A percentile compares a stretch with the other conserved stretches of the same genome.
Conservation (phyloP, 1,140 invertebrate species). For the Drosophila fuyamai region DNA sequence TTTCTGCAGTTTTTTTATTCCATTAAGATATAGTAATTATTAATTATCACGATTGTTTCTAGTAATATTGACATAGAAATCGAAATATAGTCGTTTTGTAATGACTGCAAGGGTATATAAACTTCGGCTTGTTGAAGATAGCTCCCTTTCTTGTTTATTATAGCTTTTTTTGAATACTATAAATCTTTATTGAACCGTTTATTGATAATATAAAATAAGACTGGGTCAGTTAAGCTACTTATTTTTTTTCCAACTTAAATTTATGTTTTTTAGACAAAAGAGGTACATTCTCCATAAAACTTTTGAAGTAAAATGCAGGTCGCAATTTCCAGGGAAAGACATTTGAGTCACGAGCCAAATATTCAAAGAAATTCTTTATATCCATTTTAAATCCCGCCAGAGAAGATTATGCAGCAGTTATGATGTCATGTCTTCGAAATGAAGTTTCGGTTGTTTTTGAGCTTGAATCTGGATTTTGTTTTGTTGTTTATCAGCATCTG, state of each 20-base stretch:
- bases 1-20: too few relatives aligned
- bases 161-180: background rate
- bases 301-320: conserved; percentile 1
- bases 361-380: conserved; percentile 71
- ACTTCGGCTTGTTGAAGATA: too few relatives aligned
- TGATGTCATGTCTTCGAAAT: conserved; percentile 68
- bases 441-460: conserved; percentile 49
- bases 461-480: conserved; percentile 20
- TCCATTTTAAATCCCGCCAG: conserved; percentile 34
- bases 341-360: conserved; percentile 51
- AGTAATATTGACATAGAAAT: too few relatives aligned
- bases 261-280: conserved; percentile 12
- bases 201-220: background rate
- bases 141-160: too few relatives aligned
- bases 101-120: too few relatives aligned
- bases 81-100: too few relatives aligned
- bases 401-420: conserved; percentile 55
- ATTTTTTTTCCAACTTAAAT: conserved; percentile 10
- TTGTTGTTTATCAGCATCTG: conserved; percentile 57
- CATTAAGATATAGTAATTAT: too few relatives aligned
- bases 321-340: conserved; percentile 21
- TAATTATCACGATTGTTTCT: too few relatives aligned
- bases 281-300: conserved; percentile 1
- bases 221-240: conserved; percentile 14
- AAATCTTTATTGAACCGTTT: background rate